Base-by-base conservation (phyloP, 2,113 vertebrate species). In the Puntigrus tetrazona region DNA sequence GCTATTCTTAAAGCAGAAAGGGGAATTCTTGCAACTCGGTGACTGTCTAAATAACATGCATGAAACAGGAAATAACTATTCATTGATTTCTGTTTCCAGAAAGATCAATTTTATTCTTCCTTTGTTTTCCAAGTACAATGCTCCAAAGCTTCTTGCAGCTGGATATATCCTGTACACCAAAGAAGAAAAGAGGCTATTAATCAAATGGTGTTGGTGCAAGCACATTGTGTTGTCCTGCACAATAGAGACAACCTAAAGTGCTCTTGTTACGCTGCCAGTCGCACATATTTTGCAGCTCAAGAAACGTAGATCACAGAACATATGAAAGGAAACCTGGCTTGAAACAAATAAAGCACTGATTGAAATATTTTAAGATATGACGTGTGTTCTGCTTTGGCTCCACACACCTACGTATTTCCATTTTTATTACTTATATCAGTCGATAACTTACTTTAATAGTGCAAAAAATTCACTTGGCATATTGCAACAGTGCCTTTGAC, bases 101-200 rank as follows among this genome's bases (percentile, higher is more conserved):
- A 93, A 93, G 93, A 95, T 95, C 94, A 94, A 95, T 95, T 94
- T 93, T 92, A 92, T 94, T 94, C 92, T 94, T 93, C 93, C 91
- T 94, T 94, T 94, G 94, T 95, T 94, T 94, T 93, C 92, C 87
- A 91, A 93, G 93, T 92, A 94, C 94, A 94, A 94, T 94, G 92
- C 92, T 91, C 90, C 91, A 93, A 91, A 92, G 92, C 92, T 89
- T 87, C 87, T 84, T 90, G 92, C 88, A 90, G 92, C 93, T 94
- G 94, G 93, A 94, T 92, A 90, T 94, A 93, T 94, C 93, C 92
- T 72, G 88, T 93, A 94, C 90, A 91, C 89, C 88, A 83, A 36
- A 86, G 88, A 84, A 91, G 90, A 93, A 93, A 92, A 91, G 91
- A 92, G 91, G 92, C 93, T 93, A 94, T 94, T 93, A 94, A 94